phyloP scores from a whole-genome alignment of 35 echinoderm and acorn worm genomes.

The Acanthaster planci region DNA sequence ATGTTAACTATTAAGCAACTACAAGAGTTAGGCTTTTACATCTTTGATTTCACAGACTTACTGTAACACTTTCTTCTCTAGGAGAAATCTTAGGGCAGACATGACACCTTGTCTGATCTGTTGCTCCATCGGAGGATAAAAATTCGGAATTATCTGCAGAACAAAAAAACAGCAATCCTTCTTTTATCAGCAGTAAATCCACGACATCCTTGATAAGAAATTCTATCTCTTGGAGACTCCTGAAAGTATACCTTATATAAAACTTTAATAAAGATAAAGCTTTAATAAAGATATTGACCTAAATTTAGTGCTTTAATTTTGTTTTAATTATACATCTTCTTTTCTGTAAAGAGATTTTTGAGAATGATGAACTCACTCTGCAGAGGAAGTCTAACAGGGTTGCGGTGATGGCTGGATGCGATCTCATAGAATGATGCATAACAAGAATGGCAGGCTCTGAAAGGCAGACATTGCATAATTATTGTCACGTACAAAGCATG shows the following conservation, averaged over 20 bases:
- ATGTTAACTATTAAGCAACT: too few relatives aligned
- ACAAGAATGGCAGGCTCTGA: constrained; percentile 96
- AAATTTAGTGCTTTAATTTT: too few relatives aligned
- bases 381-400: constrained; percentile 96
- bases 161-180: background rate
- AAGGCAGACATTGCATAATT: too few relatives aligned
- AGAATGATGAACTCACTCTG: constrained; percentile 68
- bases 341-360: background rate
- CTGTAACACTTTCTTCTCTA: constrained; percentile 92
- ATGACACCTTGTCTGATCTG: constrained; percentile 84
- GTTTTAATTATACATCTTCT: too few relatives aligned
- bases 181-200: background rate
- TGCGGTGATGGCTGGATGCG: constrained; percentile 93
- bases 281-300: too few relatives aligned
- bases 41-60: too few relatives aligned
- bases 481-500: too few relatives aligned
- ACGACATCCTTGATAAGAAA: too few relatives aligned
- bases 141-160: constrained; percentile 86
- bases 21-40: too few relatives aligned
- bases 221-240: too few relatives aligned
- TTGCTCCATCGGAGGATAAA: constrained; percentile 76
- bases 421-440: constrained; percentile 97
- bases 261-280: too few relatives aligned
- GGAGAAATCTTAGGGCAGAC: constrained; percentile 68
- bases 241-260: too few relatives aligned